Conservation (phyloP, 2,888 invertebrate species). For the Xylophagus ater region DNA sequence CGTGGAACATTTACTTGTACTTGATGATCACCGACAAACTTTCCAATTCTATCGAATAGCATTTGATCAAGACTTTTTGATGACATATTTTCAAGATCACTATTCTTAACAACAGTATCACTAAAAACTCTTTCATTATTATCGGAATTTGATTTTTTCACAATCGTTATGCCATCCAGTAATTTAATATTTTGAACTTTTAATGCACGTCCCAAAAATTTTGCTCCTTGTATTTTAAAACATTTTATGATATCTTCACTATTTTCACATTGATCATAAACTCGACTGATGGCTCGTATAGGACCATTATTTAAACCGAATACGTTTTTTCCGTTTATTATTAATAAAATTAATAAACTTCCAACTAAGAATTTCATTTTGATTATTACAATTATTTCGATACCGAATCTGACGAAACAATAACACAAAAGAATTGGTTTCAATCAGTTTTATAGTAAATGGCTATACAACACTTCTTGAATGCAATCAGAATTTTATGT, state of each 20-base stretch:
- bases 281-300: constrained; percentile 31
- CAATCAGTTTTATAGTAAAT: constrained; percentile 15
- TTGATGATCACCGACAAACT: constrained; percentile 50
- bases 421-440: background rate
- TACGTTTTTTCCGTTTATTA: constrained; percentile 5
- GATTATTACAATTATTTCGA: background rate
- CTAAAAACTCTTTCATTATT: constrained; percentile 31
- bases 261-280: constrained; percentile 46
- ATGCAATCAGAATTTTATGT: constrained; percentile 12
- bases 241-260: constrained; percentile 56
- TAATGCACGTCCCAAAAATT: constrained; percentile 52
- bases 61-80: constrained; percentile 50
- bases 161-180: constrained; percentile 50
- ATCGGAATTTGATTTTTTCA: constrained; percentile 39
- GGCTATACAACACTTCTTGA: constrained; percentile 4
- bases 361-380: constrained; percentile 9
- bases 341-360: constrained; percentile 8
- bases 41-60: constrained; percentile 45
- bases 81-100: constrained; percentile 48
- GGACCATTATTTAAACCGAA: constrained; percentile 27
- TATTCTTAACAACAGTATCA: constrained; percentile 43
- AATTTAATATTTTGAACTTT: constrained; percentile 50
- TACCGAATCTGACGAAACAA: background rate
- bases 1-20: constrained; percentile 44
- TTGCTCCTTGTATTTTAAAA: constrained; percentile 57